Conservation (phyloP, 2,113 vertebrate species). For the Calypte anna region DNA sequence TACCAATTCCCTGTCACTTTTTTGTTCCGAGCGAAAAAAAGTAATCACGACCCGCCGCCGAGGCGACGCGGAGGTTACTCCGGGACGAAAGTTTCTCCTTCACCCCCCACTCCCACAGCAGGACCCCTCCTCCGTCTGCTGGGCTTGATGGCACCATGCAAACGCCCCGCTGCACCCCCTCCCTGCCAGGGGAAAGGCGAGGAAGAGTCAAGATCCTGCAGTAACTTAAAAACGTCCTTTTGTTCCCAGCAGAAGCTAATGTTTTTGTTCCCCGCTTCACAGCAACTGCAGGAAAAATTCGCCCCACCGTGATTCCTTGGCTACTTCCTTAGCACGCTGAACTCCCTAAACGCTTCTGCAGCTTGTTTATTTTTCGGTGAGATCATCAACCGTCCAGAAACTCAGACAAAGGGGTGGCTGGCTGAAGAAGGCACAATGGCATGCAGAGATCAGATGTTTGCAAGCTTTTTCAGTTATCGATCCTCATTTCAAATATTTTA, state of each 20-base stretch:
- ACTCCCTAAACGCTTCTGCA: neutral
- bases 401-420: neutral
- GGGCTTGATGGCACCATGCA: fast-evolving
- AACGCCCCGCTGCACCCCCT: fast-evolving
- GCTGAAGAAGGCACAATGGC: neutral
- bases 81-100: neutral
- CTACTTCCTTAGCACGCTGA: neutral
- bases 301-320: neutral
- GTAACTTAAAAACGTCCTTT: fast-evolving
- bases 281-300: neutral
- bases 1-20: slow-evolving; percentile 67
- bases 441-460: neutral
- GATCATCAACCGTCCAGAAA: slow-evolving; percentile 4
- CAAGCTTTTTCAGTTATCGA: neutral
- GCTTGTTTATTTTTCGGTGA: slow-evolving; percentile 28
- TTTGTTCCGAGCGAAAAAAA: slow-evolving; percentile 59
- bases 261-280: neutral
- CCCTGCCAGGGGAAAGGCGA: neutral
- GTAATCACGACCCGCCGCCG: slow-evolving; percentile 46
- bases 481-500: neutral
- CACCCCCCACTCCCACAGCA: neutral
- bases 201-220: neutral
- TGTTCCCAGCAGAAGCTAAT: neutral
- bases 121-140: neutral
- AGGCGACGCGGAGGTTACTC: slow-evolving; percentile 22